Base-by-base conservation (phyloP, 2,888 invertebrate species). In the Ormyrus rosae region DNA sequence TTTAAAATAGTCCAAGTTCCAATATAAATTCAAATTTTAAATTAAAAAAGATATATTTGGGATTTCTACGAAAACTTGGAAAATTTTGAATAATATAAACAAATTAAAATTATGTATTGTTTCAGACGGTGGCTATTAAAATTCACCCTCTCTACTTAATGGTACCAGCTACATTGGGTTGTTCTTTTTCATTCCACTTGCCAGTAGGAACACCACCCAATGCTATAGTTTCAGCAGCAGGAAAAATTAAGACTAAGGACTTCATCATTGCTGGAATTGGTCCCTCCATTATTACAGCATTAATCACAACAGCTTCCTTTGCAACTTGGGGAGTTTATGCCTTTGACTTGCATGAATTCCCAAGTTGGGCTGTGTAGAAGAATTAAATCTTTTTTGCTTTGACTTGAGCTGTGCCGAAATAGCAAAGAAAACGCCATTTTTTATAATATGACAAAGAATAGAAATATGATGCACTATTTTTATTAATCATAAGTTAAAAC, bases 161-260 rank as follows among this genome's bases (percentile, higher is more conserved):
- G 95, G 92, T 98, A 85, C 97, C 98, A 0, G 96, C 97, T 0
- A 94, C 97, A 0, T 92, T 98, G 46, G 95, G 96, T 4, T 97
- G 97, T 89, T 97, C 97, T 74, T 97, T 97, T 92, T 97, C 96
- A 8, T 96, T 98, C 93, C 97, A 97, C 93, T 93, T 98, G 90
- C 98, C 98, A 0, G 98, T 98, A 11, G 98, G 97, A 68, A 98
- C 93, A 5, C 93, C 93, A 7, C 98, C 98, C 13, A 98, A 98
- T 91, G 98, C 98, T 5, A 96, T 99, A 81, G 97, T 96, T 0
- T 96, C 96, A 34, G 96, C 96, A 0, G 96, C 96, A 10, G 96
- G 95, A 2, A 94, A 95, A 85, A 96, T 97, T 91, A 94, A 93
- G 83, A 95, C 96, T 7, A 93, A 93, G 80, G 96, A 96, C 86